A percentile compares a stretch with the other conserved stretches of the same genome.
Conservation (phyloP, 2,113 vertebrate species). For the Apteryx mantelli region DNA sequence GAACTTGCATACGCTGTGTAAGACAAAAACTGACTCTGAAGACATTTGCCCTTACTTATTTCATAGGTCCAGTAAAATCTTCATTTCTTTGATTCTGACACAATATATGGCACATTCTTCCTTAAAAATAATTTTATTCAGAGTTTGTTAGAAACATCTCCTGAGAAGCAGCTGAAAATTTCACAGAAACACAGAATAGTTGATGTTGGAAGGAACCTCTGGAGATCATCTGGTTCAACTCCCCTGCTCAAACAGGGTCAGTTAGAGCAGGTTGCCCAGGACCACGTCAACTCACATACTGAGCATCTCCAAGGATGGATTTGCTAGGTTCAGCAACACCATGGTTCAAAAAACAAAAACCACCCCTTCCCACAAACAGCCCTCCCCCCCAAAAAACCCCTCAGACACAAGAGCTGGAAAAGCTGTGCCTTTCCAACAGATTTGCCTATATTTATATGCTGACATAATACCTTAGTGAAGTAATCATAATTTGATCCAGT, state of each 20-base stretch:
- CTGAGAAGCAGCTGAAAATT: not conserved
- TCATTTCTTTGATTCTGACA: not conserved
- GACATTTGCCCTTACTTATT: accelerated
- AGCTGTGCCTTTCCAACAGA: not conserved
- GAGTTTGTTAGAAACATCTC: not conserved
- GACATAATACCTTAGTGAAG: not conserved
- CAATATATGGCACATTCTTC: not conserved
- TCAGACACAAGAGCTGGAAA: not conserved
- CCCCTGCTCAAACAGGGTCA: not conserved
- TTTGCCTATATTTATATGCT: not conserved
- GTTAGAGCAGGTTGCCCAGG: not conserved
- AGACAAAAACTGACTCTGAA: not conserved
- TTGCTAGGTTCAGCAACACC: not conserved
- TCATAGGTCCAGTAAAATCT: not conserved
- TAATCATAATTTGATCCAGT: not conserved
- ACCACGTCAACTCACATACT: not conserved
- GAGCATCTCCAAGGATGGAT: not conserved
- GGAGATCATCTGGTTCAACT: not conserved
- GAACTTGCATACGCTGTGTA: not conserved
- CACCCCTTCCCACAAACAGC: not conserved
- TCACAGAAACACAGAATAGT: not conserved
- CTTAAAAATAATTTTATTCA: not conserved
- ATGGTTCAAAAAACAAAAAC: not conserved
- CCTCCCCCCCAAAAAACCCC: not conserved
- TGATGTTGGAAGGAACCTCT: not conserved